phyloP scores from a whole-genome alignment of 1,140 invertebrate species.

The Proales similis region DNA sequence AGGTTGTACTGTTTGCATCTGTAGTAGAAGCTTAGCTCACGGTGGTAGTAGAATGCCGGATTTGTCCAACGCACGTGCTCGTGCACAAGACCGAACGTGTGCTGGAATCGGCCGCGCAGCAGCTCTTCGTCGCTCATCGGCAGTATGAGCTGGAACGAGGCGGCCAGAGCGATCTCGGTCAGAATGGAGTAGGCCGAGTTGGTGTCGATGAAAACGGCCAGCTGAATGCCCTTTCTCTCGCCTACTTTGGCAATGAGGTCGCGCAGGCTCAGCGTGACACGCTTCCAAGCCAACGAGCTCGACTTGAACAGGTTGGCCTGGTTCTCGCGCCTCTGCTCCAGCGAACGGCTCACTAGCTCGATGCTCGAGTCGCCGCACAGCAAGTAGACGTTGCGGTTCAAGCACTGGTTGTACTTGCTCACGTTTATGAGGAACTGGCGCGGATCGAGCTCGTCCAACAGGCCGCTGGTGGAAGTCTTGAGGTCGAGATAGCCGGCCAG shows the following conservation, averaged over 20 bases:
- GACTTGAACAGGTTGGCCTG: background rate
- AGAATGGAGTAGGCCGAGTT: conserved; percentile 21
- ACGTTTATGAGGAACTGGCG: conserved; percentile 34
- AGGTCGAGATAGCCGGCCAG: conserved; percentile 36
- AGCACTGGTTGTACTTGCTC: conserved; percentile 17
- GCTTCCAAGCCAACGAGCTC: conserved; percentile 19
- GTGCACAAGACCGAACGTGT: conserved; percentile 22
- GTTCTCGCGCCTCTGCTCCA: conserved; percentile 22
- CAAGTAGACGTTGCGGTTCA: conserved; percentile 22
- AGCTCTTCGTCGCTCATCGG: conserved; percentile 29
- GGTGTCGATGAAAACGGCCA: conserved; percentile 29
- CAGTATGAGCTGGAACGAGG: conserved; percentile 6
- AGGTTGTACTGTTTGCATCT: conserved; percentile 9
- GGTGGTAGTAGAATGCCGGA: conserved; percentile 25
- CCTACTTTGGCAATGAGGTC: conserved; percentile 20
- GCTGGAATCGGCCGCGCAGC: conserved; percentile 34
- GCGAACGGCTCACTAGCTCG: conserved; percentile 3
- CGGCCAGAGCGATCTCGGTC: conserved; percentile 33
- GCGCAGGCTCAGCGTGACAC: conserved; percentile 12
- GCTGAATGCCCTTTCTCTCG: conserved; percentile 24
- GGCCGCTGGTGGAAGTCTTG: background rate
- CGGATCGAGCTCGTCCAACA: conserved; percentile 21
- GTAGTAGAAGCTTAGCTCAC: conserved; percentile 31
- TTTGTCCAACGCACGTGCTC: conserved; percentile 12
- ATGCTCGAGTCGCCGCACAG: conserved; percentile 33